Conservation (phyloP, 2,797 vertebrate species). For the Aselliscus stoliczkanus region DNA sequence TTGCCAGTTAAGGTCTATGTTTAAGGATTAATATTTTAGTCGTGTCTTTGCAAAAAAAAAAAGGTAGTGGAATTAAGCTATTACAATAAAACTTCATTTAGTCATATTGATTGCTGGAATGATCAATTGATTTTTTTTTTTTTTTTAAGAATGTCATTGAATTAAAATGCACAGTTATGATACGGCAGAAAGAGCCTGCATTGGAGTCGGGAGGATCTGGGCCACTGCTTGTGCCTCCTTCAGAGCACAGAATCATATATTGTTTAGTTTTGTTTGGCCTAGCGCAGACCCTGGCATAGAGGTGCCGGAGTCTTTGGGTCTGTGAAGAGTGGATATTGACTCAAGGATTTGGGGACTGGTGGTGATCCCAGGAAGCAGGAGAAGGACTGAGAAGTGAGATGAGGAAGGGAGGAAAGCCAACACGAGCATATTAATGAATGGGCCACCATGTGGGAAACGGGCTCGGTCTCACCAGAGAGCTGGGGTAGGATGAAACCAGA, state of each 20-base stretch:
- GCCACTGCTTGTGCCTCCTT: not conserved
- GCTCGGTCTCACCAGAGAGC: not conserved
- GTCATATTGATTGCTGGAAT: not conserved
- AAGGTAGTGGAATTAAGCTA: constrained; percentile 32
- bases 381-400: not conserved
- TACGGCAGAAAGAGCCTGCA: not conserved
- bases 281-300: not conserved
- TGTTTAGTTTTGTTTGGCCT: not conserved
- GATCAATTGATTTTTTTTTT: not conserved
- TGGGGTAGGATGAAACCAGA: not conserved
- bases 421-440: accelerated
- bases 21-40: constrained; percentile 56
- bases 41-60: not conserved
- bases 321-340: not conserved
- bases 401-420: not conserved
- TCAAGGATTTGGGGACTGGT: not conserved
- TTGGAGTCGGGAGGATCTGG: not conserved
- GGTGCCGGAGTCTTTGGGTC: not conserved
- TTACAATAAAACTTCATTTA: constrained; percentile 55
- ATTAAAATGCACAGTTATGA: not conserved
- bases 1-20: constrained; percentile 38
- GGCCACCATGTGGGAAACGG: not conserved
- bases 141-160: not conserved
- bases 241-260: not conserved
- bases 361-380: not conserved